A percentile compares a stretch with the other conserved stretches of the same genome.
Conservation (phyloP, 2,113 vertebrate genomes). For the Cyanoderma ruficeps region DNA sequence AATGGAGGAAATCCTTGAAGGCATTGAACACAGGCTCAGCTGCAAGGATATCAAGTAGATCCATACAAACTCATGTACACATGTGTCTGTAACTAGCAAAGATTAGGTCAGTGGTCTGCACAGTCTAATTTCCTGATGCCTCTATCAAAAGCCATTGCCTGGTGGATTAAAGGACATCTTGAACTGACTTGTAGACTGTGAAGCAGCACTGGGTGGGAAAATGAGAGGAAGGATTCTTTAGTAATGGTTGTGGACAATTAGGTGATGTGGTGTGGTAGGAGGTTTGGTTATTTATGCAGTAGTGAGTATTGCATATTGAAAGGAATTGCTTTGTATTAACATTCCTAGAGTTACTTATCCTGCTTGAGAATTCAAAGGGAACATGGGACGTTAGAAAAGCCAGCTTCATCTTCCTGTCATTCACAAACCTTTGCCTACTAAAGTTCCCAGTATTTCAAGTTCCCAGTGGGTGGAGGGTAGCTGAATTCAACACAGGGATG, state of each 20-base stretch:
- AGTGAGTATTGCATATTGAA: background rate
- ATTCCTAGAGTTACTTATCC: background rate
- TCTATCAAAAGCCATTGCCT: background rate
- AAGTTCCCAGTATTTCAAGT: background rate
- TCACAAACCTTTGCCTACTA: background rate
- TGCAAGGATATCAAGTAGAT: background rate
- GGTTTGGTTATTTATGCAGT: background rate
- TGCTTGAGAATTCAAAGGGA: background rate
- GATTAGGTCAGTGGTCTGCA: background rate
- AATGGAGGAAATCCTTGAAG: background rate
- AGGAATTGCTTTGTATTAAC: background rate
- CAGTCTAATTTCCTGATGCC: background rate
- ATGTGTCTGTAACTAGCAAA: background rate
- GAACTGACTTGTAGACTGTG: background rate
- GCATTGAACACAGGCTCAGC: background rate
- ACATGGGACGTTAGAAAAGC: background rate
- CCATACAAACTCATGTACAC: background rate
- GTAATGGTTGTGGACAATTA: background rate
- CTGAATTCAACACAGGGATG: background rate
- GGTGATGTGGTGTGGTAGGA: background rate
- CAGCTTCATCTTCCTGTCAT: background rate
- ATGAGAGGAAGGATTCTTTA: background rate
- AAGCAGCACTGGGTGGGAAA: background rate
- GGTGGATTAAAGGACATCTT: background rate
- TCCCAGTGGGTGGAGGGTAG: rapidly evolving